Conservation (phyloP, 1,140 invertebrate genomes). For the Halictus rubicundus region DNA sequence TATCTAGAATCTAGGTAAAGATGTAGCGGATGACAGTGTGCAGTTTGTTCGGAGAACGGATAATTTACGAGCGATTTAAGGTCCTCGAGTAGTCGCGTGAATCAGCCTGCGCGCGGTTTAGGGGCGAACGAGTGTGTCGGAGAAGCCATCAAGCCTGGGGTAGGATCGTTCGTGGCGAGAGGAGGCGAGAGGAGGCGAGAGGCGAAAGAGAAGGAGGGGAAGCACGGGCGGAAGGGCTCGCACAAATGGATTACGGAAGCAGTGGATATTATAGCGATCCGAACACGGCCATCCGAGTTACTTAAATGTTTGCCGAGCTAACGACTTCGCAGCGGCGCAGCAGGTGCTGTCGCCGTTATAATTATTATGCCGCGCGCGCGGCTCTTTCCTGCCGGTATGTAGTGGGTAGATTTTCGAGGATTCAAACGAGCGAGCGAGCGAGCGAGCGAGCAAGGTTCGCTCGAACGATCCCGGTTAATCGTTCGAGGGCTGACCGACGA, state of each 20-base stretch:
- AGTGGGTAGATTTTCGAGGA: slow-evolving; percentile 10
- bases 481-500: too few species aligned
- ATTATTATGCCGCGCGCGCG: slow-evolving; percentile 62
- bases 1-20: neutral
- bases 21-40: neutral
- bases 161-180: neutral
- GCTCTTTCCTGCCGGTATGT: slow-evolving; percentile 49
- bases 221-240: slow-evolving; percentile 54
- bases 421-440: neutral
- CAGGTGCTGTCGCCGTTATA: slow-evolving; percentile 74
- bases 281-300: slow-evolving; percentile 64
- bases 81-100: neutral
- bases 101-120: neutral
- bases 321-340: slow-evolving; percentile 67
- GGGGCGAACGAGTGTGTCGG: too few species aligned
- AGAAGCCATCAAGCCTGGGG: too few species aligned
- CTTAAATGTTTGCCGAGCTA: slow-evolving; percentile 71
- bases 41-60: neutral
- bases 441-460: neutral
- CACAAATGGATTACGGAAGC: slow-evolving; percentile 72
- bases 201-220: slow-evolving; percentile 14
- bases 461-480: neutral
- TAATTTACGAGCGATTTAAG: neutral
- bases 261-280: slow-evolving; percentile 71
- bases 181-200: neutral